Evolutionary conservation across 2,113 vertebrate species (phyloP), one percentile per base, ranked within the genome.

Genomic region (Chitala chitala): DNA sequence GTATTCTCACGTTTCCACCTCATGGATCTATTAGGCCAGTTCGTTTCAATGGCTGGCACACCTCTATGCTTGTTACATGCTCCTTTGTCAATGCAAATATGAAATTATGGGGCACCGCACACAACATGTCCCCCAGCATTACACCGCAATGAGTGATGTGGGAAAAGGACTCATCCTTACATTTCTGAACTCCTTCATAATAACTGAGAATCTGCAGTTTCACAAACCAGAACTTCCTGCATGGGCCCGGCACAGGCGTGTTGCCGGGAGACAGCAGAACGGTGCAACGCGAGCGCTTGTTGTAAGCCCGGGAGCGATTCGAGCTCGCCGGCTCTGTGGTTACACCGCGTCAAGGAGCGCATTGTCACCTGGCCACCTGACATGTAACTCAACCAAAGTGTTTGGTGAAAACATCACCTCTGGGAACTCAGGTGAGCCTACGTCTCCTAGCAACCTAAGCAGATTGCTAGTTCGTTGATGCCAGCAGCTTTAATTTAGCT

Each of bases 261-360:
- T 88, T 85, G 88, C 86, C 72, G 81, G 75, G 84, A 77, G 40
- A 89, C 82, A 17, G 76, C 71, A 86, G 78, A 88, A 86, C 87
- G 86, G 89, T 85, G 84, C 85, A 83, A 80, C 74, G 78, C n/a
- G n/a, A 75, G 46, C 61, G 36, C 64, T 63, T 36, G 26, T 15
- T 5, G 22, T 17, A 10, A 64, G 38, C 6, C 9, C 71, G 26
- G 24, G n/a, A 59, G 12, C 15, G 10, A n/a, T n/a, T n/a, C n/a
- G n/a, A n/a, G n/a, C n/a, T n/a, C n/a, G n/a, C n/a, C n/a, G n/a
- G n/a, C n/a, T n/a, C n/a, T n/a, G n/a, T n/a, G n/a, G n/a, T n/a
- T n/a, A n/a, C n/a, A n/a, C n/a, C n/a, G n/a, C n/a, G n/a, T n/a
- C n/a, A n/a, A n/a, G n/a, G n/a, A n/a, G n/a, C n/a, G n/a, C n/a